Evolutionary conservation across 1,140 invertebrate genomes (phyloP), one percentile per base, ranked within the genome.

Genomic region (Spodoptera litura): DNA sequence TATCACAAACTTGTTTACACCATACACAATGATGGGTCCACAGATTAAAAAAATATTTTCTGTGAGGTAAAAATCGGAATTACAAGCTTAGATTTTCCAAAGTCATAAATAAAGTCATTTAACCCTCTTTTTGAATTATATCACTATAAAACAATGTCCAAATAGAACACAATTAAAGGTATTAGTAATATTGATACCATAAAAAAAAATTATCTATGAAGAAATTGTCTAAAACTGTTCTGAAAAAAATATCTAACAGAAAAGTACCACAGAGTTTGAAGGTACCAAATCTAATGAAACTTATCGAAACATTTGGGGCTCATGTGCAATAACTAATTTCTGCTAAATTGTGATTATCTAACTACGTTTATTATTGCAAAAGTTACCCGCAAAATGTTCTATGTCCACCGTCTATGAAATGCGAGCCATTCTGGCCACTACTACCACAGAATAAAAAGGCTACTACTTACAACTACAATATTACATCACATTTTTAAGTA

Each of bases 401-500:
- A 66, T 12, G 64, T 68, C 82, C 78, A 73, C 38, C 8, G 38
- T 75, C 76, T 85, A 76, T 72, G 80, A 85, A 84, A 85, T 85
- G 81, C 81, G 59, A 62, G 78, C 81, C 77, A 56, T 20, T 8
- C 11, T 49, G 64, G 64, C 64, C 6, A 52, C 13, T 51, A 66
- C 62, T 66, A 20, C 31, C 31, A 31, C 31, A 31, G 31, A 31
- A 31, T 31, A 31, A 31, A 31, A 31, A 31, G 31, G n/a, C 83
- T 87, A 87, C 83, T 89, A 87, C 83, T 89, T 89, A 87, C 56
- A 80, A 73, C 86, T 88, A 89, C 61, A 74, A 81, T 78, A 82
- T 80, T 80, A 81, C 83, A 89, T 88, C 85, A 90, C 87, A 88
- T 88, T 85, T 85, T 88, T 88, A 86, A 86, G 84, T 88, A 84